Evolutionary conservation across 1,140 invertebrate genomes (phyloP).

Genomic region (Samia ricini): DNA sequence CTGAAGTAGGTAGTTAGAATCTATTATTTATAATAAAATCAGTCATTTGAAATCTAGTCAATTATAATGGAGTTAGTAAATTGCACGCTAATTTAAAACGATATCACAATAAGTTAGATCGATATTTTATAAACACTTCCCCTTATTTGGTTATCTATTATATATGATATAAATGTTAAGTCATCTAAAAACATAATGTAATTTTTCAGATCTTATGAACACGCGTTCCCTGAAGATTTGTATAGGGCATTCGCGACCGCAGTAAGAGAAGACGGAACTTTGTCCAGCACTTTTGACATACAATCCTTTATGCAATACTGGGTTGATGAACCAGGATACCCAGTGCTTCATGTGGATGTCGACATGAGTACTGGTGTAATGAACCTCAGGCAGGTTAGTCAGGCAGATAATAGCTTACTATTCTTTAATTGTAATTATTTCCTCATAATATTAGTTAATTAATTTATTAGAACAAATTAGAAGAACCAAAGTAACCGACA

Average conservation of each 20-base stretch:
- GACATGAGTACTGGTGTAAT: conserved; percentile 58
- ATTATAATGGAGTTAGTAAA: too few relatives aligned
- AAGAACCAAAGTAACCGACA: too few relatives aligned
- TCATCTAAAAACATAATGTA: too few relatives aligned
- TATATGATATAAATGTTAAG: too few relatives aligned
- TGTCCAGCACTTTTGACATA: conserved; percentile 32
- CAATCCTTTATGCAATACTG: conserved; percentile 46
- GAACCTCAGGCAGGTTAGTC: conserved; percentile 69
- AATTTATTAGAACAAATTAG: not conserved
- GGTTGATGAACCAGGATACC: conserved; percentile 86
- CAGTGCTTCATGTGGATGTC: conserved; percentile 80
- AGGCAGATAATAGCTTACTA: not conserved
- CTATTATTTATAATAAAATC: too few relatives aligned
- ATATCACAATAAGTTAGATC: too few relatives aligned
- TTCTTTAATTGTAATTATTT: not conserved
- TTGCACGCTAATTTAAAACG: too few relatives aligned
- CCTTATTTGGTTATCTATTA: too few relatives aligned
- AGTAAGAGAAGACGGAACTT: conserved; percentile 32
- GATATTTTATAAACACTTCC: too few relatives aligned
- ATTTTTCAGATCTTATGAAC: conserved; percentile 41
- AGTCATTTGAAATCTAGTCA: too few relatives aligned
- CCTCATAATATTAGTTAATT: not conserved
- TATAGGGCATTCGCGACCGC: conserved; percentile 45
- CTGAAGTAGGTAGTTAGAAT: too few relatives aligned
- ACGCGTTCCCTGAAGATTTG: conserved; percentile 51